A percentile compares a stretch with the other conserved stretches of the same genome.
Evolutionary conservation across 2,797 vertebrate genomes (phyloP).

Genomic region (Sylvilagus floridanus): DNA sequence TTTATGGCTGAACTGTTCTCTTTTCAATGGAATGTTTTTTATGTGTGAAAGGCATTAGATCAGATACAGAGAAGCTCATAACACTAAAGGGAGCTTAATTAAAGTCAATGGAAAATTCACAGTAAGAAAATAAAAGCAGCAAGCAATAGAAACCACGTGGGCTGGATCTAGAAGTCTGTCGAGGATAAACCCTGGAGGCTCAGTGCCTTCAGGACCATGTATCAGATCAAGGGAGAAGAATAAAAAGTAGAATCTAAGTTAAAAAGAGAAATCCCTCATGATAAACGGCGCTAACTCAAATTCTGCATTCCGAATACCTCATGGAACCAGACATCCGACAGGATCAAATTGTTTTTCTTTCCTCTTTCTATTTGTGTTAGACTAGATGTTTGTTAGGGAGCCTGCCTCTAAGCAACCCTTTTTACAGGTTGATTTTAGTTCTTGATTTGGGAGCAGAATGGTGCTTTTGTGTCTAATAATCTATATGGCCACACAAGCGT

Average conservation of each 20-base stretch:
- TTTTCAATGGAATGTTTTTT: slow-evolving; percentile 62
- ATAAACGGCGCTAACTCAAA: not conserved
- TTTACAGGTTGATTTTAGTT: not conserved
- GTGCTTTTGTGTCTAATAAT: not conserved
- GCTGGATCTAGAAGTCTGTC: not conserved
- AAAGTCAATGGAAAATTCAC: slow-evolving; percentile 58
- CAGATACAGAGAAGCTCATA: slow-evolving; percentile 55
- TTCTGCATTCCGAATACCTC: slow-evolving; percentile 43
- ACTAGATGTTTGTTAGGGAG: not conserved
- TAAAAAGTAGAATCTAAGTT: slow-evolving; percentile 29
- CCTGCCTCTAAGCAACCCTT: not conserved
- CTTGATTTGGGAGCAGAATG: not conserved
- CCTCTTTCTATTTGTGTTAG: not conserved
- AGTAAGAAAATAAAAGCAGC: slow-evolving; percentile 71
- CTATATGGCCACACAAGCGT: rapidly evolving
- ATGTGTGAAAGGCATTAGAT: slow-evolving; percentile 54
- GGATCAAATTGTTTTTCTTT: not conserved
- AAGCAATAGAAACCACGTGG: slow-evolving; percentile 1
- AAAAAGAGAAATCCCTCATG: slow-evolving; percentile 31
- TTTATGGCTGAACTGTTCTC: slow-evolving; percentile 50
- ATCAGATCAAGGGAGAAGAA: slow-evolving; percentile 37
- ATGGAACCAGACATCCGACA: not conserved
- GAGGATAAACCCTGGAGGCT: not conserved
- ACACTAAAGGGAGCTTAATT: slow-evolving; percentile 72
- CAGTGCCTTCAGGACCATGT: not conserved